Base-by-base conservation (phyloP, 2,797 vertebrate species). In the Gila robusta region DNA sequence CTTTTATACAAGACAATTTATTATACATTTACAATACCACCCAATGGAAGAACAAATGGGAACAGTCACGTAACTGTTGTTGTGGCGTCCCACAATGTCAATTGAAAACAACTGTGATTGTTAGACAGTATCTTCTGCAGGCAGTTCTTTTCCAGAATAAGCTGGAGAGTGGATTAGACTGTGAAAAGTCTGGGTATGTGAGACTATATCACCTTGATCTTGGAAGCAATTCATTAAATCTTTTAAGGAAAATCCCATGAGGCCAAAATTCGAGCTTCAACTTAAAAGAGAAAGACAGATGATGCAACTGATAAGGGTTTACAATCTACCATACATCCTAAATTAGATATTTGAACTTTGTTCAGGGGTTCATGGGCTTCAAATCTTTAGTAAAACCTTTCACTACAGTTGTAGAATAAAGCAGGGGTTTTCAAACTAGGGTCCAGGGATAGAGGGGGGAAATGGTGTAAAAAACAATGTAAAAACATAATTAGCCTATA, bases 281-380 rank as follows among this genome's bases (percentile, higher is more conserved):
- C 41, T 49, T 81, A 49, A 67, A 81, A 67, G 78, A 67, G 37
- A 44, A 32, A 79, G 64, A 81, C 6, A 35, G 26, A 35, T 49
- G 26, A 67, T 81, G 79, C 37, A 80, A 67, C 10, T 3, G 8
- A 62, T 23, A 19, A 64, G 56, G 14, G 14, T 79, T 62, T 62
- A 59, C 54, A 16, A 47, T 32, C 78, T 16, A 6, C 12, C 10
- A 35, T 35, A 64, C 26, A 67, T 8, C 12, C 9, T 44, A 6
- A 67, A 67, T 49, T 32, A 10, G 16, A 62, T 64, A n/a, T 17
- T 1, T 67, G 11, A 28, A 49, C 41, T 67, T 67, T 81, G 14
- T 49, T 32, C 8, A 32, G 23, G 14, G 19, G 41, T 32, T 80
- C 39, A 5, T 62, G 7, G n/a, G 0, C 37, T 26, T 62, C 37